Conservation (phyloP, 2,888 invertebrate species). For the Pharmacophagus antenor region DNA sequence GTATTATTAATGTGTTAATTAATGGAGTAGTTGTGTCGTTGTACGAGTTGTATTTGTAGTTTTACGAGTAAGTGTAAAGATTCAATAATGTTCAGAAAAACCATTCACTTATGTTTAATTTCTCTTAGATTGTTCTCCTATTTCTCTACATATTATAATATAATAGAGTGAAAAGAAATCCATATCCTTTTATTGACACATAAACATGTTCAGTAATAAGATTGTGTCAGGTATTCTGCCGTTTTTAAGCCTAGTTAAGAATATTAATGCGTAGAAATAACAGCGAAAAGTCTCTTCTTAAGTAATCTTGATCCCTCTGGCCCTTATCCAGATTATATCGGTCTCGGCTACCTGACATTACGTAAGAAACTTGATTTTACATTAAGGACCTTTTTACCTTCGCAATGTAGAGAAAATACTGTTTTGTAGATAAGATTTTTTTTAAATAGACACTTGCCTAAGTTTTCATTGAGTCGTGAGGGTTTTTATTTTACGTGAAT, state of each 20-base stretch:
- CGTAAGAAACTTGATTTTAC: constrained; percentile 13
- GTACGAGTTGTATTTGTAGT: no score
- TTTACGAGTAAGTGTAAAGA: no score
- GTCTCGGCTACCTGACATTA: constrained; percentile 7
- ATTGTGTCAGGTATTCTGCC: neutral
- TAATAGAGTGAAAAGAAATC: neutral
- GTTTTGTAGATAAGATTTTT: neutral
- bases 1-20: no score
- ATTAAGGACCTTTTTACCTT: constrained; percentile 8
- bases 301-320: constrained; percentile 3
- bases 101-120: no score
- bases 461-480: neutral
- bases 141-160: neutral
- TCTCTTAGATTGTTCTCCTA: no score
- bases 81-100: no score
- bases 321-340: constrained; percentile 14
- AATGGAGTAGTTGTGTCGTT: no score
- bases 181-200: neutral
- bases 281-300: constrained; percentile 3
- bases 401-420: constrained; percentile 7
- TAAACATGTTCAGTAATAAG: neutral
- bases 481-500: neutral
- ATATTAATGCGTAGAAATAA: neutral
- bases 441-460: neutral
- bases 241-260: neutral